These are phyloP conservation scores for Pemphigus obesinymphae DNA, from an alignment of 1,140 invertebrate species.

Conservation along the genomic window DNA sequence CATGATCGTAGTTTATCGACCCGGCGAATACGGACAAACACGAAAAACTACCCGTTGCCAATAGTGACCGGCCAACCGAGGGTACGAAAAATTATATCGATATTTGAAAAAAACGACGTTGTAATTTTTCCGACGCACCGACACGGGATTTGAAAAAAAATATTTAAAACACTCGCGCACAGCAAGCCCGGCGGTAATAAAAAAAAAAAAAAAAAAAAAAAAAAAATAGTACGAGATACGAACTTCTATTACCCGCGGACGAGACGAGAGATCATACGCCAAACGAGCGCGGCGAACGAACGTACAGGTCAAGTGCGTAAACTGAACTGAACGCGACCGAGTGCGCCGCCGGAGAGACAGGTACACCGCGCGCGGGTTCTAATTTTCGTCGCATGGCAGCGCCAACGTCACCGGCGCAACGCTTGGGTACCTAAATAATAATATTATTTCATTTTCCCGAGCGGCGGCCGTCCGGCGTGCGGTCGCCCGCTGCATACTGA, in stretches of 20 bases:
- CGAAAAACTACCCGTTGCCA: not conserved
- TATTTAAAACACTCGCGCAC: not conserved
- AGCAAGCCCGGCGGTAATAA: not conserved
- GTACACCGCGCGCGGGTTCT: not conserved
- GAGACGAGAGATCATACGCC: not conserved
- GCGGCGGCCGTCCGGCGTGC: too few relatives aligned
- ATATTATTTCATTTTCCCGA: too few relatives aligned
- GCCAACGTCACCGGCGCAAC: not conserved
- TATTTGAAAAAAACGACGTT: not conserved
- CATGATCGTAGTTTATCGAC: too few relatives aligned
- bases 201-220: not conserved
- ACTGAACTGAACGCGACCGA: slow-evolving; percentile 15
- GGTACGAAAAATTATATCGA: not conserved
- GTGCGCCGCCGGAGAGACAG: not conserved
- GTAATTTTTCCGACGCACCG: not conserved
- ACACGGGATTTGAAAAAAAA: not conserved
- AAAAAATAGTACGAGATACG: not conserved
- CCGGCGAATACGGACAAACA: not conserved
- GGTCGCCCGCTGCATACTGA: too few relatives aligned
- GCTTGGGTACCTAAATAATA: too few relatives aligned
- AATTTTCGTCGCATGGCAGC: not conserved
- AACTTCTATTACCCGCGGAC: not conserved
- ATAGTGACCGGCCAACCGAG: not conserved
- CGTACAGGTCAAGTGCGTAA: not conserved
- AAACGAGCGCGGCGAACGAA: not conserved